phyloP scores from a whole-genome alignment of 2,113 vertebrate species.

The Ictalurus furcatus region DNA sequence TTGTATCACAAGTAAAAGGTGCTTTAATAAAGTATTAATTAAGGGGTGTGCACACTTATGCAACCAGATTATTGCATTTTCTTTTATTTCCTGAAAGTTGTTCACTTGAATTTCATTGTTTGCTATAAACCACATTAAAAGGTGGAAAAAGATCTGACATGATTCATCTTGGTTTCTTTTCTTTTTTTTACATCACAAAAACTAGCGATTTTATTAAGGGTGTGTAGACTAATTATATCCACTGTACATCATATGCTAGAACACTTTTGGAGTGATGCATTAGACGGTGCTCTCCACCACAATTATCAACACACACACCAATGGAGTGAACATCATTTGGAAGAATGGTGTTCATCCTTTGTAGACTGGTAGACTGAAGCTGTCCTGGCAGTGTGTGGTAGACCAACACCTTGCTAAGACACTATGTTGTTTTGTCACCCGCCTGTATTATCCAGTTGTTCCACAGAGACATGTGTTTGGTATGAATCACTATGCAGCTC shows the following conservation, averaged over 20 bases:
- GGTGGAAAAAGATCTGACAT: background rate
- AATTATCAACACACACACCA: background rate
- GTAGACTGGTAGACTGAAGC: background rate
- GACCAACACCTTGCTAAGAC: background rate
- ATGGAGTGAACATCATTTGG: background rate
- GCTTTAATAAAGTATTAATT: background rate
- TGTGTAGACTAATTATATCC: background rate
- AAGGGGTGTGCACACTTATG: background rate
- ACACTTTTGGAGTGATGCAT: background rate
- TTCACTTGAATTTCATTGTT: background rate
- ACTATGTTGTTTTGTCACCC: background rate
- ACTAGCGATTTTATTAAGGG: background rate
- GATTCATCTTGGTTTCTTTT: background rate
- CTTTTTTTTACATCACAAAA: background rate
- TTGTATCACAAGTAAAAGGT: background rate
- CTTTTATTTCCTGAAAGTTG: background rate
- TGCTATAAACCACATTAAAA: background rate
- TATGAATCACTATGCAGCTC: background rate
- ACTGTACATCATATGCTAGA: background rate
- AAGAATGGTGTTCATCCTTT: background rate
- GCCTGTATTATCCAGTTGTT: conserved; percentile 23
- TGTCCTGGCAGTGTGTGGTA: background rate
- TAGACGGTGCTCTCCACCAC: background rate
- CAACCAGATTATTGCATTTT: background rate
- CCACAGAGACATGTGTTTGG: background rate